Percentiles rank a stretch among this genome's conserved stretches.
phyloP scores from a whole-genome alignment of 1,140 invertebrate genomes.

The Gerris buenoi region DNA sequence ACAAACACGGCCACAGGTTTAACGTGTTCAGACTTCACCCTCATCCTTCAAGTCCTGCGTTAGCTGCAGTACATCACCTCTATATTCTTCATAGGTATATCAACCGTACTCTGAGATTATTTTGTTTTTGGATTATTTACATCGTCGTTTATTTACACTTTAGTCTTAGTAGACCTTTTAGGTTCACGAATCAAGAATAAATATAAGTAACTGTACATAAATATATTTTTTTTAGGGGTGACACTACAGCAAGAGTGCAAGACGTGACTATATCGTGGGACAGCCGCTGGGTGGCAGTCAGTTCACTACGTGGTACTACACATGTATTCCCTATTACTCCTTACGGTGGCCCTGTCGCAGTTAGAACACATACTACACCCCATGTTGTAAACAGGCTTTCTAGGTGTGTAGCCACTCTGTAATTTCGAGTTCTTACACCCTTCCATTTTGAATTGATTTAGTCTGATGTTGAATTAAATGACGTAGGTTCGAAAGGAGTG shows the following conservation, averaged over 20 bases:
- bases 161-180: too few species aligned
- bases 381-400: conserved; percentile 90
- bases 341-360: conserved; percentile 82
- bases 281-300: conserved; percentile 87
- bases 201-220: too few species aligned
- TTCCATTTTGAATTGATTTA: too few species aligned
- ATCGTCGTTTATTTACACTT: too few species aligned
- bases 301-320: conserved; percentile 86
- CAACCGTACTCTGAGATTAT: too few species aligned
- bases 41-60: conserved; percentile 70
- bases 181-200: too few species aligned
- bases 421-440: too few species aligned
- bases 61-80: conserved; percentile 87
- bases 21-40: conserved; percentile 88
- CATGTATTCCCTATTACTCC: conserved; percentile 94
- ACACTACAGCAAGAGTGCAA: conserved; percentile 68
- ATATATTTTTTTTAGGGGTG: conserved; percentile 41
- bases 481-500: conserved; percentile 77
- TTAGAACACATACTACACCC: conserved; percentile 80
- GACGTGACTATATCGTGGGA: conserved; percentile 80
- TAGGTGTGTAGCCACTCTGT: too few species aligned
- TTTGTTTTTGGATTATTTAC: too few species aligned
- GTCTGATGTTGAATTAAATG: not conserved
- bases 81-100: conserved; percentile 80
- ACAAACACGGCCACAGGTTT: conserved; percentile 87